These are phyloP conservation scores for Caerostris darwini DNA, from an alignment of 1,140 invertebrate species.

Conservation along the genomic window DNA sequence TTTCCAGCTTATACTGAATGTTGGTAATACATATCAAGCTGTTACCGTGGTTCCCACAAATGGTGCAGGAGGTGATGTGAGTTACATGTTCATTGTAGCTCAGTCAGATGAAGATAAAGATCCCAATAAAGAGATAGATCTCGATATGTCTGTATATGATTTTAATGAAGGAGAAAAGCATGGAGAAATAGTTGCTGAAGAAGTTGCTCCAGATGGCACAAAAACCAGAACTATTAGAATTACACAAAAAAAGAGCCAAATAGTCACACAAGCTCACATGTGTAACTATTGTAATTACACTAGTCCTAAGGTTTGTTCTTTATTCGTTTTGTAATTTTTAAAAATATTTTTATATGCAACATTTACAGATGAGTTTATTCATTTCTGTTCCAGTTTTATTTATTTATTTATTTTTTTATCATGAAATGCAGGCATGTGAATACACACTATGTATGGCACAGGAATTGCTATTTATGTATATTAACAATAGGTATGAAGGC, in stretches of 20 bases:
- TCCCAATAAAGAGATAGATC: slow-evolving; percentile 74
- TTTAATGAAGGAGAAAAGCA: slow-evolving; percentile 83
- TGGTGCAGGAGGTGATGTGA: slow-evolving; percentile 89
- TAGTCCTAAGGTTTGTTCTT: slow-evolving; percentile 86
- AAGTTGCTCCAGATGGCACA: slow-evolving; percentile 73
- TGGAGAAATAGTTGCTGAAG: slow-evolving; percentile 77
- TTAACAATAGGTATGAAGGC: too few species aligned
- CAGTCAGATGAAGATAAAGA: slow-evolving; percentile 82
- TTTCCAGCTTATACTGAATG: slow-evolving; percentile 76
- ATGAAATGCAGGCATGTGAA: too few species aligned
- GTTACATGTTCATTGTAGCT: slow-evolving; percentile 94
- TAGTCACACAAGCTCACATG: slow-evolving; percentile 88
- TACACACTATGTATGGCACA: too few species aligned
- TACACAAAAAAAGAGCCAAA: slow-evolving; percentile 87
- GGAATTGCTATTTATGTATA: too few species aligned
- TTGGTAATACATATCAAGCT: slow-evolving; percentile 86
- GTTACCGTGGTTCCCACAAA: slow-evolving; percentile 93
- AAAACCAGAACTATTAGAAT: slow-evolving; percentile 76
- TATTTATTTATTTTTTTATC: too few species aligned
- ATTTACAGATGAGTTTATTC: not conserved
- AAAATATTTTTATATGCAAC: not conserved
- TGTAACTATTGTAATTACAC: slow-evolving; percentile 96
- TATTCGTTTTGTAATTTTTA: not conserved
- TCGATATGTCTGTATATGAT: slow-evolving; percentile 84
- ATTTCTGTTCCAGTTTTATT: not conserved